phyloP scores from a whole-genome alignment of 2,113 vertebrate species.

The Zosterops hypoxanthus region DNA sequence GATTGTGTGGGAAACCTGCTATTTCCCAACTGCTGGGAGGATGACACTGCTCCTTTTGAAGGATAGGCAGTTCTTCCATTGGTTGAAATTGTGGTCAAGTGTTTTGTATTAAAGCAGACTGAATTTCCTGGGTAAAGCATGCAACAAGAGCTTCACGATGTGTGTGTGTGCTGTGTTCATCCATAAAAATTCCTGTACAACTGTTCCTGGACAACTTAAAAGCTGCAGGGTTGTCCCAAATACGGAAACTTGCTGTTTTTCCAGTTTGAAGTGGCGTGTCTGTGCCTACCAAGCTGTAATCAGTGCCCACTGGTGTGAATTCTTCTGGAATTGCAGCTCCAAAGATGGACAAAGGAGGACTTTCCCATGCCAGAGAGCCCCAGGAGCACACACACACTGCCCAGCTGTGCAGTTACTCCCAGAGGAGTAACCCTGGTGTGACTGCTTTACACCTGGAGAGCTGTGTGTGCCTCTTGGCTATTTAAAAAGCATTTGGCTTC shows the following conservation, averaged over 20 bases:
- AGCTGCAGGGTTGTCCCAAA: background rate
- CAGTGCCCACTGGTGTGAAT: background rate
- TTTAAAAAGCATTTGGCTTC: background rate
- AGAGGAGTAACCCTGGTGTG: background rate
- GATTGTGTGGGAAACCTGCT: background rate
- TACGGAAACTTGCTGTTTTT: background rate
- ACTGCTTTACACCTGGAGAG: background rate
- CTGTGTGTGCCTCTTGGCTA: background rate
- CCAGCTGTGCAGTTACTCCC: background rate
- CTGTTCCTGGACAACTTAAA: background rate
- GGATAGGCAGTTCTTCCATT: background rate
- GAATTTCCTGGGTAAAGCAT: background rate
- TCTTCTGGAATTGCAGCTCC: background rate
- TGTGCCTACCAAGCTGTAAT: background rate
- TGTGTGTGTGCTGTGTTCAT: background rate
- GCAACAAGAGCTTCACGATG: accelerated
- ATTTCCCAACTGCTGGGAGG: background rate
- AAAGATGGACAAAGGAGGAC: background rate
- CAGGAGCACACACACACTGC: background rate
- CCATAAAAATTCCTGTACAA: background rate
- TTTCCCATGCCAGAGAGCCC: background rate
- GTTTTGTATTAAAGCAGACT: background rate
- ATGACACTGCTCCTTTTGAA: background rate
- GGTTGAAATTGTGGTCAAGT: background rate
- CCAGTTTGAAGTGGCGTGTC: background rate